Conservation (phyloP, 2,888 invertebrate species). For the Ochlodes sylvanus region DNA sequence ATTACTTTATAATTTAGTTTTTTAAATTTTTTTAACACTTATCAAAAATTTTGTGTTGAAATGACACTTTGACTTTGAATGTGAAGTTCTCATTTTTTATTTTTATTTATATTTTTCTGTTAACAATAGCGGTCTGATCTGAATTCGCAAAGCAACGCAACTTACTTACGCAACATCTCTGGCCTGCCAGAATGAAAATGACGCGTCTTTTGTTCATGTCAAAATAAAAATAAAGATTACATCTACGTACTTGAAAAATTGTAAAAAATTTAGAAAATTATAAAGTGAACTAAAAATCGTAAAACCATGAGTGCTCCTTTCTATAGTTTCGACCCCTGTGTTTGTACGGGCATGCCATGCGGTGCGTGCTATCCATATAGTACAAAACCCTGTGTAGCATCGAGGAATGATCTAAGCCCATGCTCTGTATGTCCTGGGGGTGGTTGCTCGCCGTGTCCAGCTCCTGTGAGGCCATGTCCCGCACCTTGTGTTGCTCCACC, state of each 20-base stretch:
- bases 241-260: constrained; percentile 26
- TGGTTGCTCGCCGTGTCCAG: constrained; percentile 76
- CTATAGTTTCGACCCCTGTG: constrained; percentile 77
- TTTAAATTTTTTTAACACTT: constrained; percentile 31
- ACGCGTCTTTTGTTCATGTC: constrained; percentile 7
- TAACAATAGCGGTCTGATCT: background rate
- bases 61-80: constrained; percentile 10
- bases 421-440: constrained; percentile 78
- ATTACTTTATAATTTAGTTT: constrained; percentile 9
- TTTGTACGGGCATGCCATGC: constrained; percentile 68
- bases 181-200: background rate
- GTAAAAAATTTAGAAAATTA: constrained; percentile 37
- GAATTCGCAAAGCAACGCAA: too few species aligned
- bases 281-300: constrained; percentile 38
- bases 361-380: constrained; percentile 75
- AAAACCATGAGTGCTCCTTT: constrained; percentile 77
- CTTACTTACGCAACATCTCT: too few species aligned
- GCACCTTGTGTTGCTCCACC: constrained; percentile 64
- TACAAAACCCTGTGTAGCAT: constrained; percentile 71
- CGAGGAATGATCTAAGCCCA: constrained; percentile 63
- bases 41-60: constrained; percentile 11
- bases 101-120: background rate
- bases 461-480: constrained; percentile 75
- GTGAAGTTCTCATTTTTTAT: background rate
- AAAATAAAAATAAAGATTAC: constrained; percentile 25